These are phyloP conservation scores for Philaenus spumarius DNA, from an alignment of 1,140 invertebrate genomes.

Conservation along the genomic window DNA sequence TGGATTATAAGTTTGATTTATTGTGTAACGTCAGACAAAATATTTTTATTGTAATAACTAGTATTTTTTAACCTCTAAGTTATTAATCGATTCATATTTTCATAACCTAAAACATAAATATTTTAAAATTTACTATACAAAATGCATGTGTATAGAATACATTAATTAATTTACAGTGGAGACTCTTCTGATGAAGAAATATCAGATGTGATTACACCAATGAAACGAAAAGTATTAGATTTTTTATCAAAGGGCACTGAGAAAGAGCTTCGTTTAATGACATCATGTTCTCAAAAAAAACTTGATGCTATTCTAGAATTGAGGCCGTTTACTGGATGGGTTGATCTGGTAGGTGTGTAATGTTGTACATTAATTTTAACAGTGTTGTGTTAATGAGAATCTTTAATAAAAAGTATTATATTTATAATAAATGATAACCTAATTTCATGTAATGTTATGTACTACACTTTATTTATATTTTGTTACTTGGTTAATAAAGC, in stretches of 20 bases:
- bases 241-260: conserved; percentile 62
- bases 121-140: no score
- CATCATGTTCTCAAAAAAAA: conserved; percentile 65
- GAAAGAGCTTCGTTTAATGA: conserved; percentile 58
- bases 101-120: no score
- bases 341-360: conserved; percentile 51
- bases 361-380: neutral
- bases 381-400: neutral
- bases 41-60: no score
- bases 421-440: neutral
- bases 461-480: neutral
- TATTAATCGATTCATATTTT: no score
- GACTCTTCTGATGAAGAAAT: conserved; percentile 67
- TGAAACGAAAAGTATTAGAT: conserved; percentile 66
- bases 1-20: no score
- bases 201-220: conserved; percentile 54
- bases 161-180: conserved; percentile 50
- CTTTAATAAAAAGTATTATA: neutral
- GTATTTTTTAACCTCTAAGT: no score
- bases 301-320: conserved; percentile 56
- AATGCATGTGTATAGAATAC: no score
- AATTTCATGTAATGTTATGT: neutral
- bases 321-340: conserved; percentile 64
- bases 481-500: neutral
- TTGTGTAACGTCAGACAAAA: no score